A percentile compares a stretch with the other conserved stretches of the same genome.
Evolutionary conservation across 2,888 invertebrate species (phyloP).

Genomic region (Blomia tropicalis): DNA sequence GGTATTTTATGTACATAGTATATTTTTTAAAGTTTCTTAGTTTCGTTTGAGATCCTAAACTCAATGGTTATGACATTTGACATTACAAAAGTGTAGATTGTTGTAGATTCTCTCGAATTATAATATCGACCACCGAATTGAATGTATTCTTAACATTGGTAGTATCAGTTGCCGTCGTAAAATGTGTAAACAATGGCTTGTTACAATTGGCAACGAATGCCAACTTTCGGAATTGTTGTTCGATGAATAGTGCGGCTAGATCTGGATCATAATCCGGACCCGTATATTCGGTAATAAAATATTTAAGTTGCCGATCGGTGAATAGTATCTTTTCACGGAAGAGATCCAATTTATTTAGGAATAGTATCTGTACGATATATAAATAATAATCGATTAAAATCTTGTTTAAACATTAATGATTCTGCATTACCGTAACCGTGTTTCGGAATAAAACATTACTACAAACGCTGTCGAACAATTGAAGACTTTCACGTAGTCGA

Average conservation of each 20-base stretch:
- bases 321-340: constrained; percentile 49
- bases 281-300: constrained; percentile 34
- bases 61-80: not conserved
- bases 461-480: constrained; percentile 48
- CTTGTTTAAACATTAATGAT: constrained; percentile 3
- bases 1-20: not conserved
- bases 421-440: constrained; percentile 43
- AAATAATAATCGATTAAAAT: constrained; percentile 8
- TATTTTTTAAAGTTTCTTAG: not conserved
- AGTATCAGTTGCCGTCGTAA: constrained; percentile 51
- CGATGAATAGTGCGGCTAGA: constrained; percentile 47
- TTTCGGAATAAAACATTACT: constrained; percentile 49
- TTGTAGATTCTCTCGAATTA: constrained; percentile 44
- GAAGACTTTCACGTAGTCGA: constrained; percentile 48
- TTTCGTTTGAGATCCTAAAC: not conserved
- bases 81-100: not conserved
- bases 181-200: constrained; percentile 48
- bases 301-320: constrained; percentile 45
- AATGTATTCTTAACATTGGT: constrained; percentile 50
- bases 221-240: constrained; percentile 35
- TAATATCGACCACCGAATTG: constrained; percentile 50
- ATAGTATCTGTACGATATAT: constrained; percentile 40
- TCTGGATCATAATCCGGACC: constrained; percentile 49
- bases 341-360: constrained; percentile 49
- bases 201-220: constrained; percentile 36